Evolutionary conservation across 2,888 invertebrate species (phyloP).

Genomic region (Papilio protenor): DNA sequence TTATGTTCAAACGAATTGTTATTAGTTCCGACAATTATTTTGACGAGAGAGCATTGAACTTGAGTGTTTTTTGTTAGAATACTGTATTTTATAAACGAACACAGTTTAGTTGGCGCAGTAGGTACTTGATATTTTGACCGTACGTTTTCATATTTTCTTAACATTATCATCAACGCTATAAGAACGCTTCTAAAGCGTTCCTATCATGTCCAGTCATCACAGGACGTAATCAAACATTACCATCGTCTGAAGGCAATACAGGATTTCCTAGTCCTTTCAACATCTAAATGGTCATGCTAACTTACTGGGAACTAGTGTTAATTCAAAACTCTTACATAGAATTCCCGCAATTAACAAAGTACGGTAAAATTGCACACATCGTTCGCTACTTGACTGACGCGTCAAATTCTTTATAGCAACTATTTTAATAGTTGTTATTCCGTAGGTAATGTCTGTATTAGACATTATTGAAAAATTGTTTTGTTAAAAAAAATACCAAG

Average conservation of each 20-base stretch:
- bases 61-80: slow-evolving; percentile 10
- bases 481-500: too few species aligned
- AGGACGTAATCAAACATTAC: slow-evolving; percentile 33
- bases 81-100: background rate
- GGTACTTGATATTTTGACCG: background rate
- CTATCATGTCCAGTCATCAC: slow-evolving; percentile 2
- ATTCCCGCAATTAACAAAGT: slow-evolving; percentile 33
- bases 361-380: slow-evolving; percentile 5
- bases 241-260: slow-evolving; percentile 36
- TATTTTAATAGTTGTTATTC: background rate
- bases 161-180: background rate
- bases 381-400: background rate
- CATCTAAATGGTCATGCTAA: slow-evolving; percentile 56
- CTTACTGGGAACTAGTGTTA: slow-evolving; percentile 15
- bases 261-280: slow-evolving; percentile 41
- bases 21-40: slow-evolving; percentile 11
- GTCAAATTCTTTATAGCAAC: background rate
- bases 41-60: slow-evolving; percentile 14
- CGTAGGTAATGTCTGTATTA: background rate
- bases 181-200: background rate
- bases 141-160: too few species aligned
- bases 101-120: background rate
- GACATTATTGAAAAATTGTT: too few species aligned
- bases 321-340: slow-evolving; percentile 16
- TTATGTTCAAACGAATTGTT: background rate